Conservation (phyloP, 2,113 vertebrate species). For the Lepus europaeus region DNA sequence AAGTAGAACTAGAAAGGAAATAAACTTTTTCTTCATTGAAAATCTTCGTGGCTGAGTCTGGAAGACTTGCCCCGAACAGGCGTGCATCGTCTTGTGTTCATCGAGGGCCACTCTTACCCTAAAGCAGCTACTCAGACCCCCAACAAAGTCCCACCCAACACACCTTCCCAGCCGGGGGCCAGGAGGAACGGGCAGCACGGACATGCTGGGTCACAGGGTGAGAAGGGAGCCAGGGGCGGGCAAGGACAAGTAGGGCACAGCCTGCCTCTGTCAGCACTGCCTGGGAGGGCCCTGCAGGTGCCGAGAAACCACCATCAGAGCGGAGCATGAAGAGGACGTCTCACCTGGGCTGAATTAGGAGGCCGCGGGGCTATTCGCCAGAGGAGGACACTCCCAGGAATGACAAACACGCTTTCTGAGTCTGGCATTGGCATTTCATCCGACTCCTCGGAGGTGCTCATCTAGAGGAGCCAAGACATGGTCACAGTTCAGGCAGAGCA, state of each 20-base stretch:
- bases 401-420: conserved; percentile 95
- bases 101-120: not conserved
- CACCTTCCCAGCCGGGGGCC: not conserved
- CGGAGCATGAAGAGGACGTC: not conserved
- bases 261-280: not conserved
- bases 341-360: conserved; percentile 95
- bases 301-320: rapidly evolving
- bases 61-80: not conserved
- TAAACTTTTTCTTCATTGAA: not conserved
- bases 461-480: conserved; percentile 79
- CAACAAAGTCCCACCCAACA: no score
- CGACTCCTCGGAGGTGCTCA: conserved; percentile 91
- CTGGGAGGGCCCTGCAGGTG: not conserved
- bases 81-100: no score
- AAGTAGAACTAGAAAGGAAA: not conserved
- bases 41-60: not conserved
- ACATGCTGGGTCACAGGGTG: rapidly evolving
- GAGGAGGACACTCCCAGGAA: conserved; percentile 95
- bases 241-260: rapidly evolving
- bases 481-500: not conserved
- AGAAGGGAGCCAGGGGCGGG: not conserved
- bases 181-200: not conserved
- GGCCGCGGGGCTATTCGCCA: conserved; percentile 97
- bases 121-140: not conserved
- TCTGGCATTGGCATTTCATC: conserved; percentile 96